phyloP scores from a whole-genome alignment of 2,888 invertebrate species.

The Morpho achilles region DNA sequence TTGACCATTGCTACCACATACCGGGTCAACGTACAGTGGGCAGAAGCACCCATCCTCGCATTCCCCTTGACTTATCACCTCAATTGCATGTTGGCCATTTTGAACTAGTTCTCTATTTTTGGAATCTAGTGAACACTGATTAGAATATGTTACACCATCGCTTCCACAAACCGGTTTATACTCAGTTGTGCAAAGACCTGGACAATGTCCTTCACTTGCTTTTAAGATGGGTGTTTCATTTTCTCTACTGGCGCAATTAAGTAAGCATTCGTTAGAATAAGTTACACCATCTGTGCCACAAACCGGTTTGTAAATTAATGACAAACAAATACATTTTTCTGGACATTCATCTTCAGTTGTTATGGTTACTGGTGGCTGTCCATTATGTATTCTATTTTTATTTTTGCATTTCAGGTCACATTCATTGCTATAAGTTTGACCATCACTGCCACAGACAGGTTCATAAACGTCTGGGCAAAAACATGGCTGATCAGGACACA shows the following conservation, averaged over 20 bases:
- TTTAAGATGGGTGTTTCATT: conserved; percentile 4
- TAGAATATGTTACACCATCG: conserved; percentile 33
- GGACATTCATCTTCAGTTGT: conserved; percentile 18
- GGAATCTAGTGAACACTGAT: conserved; percentile 32
- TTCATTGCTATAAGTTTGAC: conserved; percentile 24
- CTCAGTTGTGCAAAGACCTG: conserved; percentile 20
- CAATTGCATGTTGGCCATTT: conserved; percentile 9
- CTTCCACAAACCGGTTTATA: conserved; percentile 35
- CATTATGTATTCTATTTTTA: conserved; percentile 2
- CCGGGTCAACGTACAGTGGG: conserved; percentile 18
- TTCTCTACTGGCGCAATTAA: conserved; percentile 23
- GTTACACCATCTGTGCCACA: conserved; percentile 31
- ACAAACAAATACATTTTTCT: conserved; percentile 18
- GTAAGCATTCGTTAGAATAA: conserved; percentile 25
- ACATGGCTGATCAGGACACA: conserved; percentile 30
- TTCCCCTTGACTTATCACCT: conserved; percentile 13
- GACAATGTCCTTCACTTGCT: conserved; percentile 21
- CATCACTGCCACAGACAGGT: conserved; percentile 29
- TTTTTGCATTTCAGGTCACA: conserved; percentile 22
- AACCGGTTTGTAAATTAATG: conserved; percentile 25
- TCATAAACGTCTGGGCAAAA: conserved; percentile 24
- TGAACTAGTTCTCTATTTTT: conserved; percentile 21
- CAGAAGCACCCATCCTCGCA: conserved; percentile 21
- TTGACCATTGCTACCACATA: conserved; percentile 26
- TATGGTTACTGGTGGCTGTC: conserved; percentile 2